These are phyloP conservation scores for Salpingus planirostris DNA, from an alignment of 2,888 invertebrate species.

Conservation along the genomic window DNA sequence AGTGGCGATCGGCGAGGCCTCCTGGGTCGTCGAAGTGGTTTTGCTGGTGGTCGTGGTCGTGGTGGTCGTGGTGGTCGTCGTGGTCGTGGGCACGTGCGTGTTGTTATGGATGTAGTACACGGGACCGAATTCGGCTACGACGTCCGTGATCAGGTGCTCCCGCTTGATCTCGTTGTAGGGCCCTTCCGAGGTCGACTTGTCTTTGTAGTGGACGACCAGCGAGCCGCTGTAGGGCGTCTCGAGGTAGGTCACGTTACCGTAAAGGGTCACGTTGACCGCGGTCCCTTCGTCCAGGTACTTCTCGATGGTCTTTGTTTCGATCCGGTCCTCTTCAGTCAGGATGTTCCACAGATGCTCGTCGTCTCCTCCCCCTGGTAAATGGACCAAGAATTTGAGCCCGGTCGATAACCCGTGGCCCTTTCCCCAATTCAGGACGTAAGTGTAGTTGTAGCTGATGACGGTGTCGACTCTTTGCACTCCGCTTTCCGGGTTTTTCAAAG, in stretches of 20 bases:
- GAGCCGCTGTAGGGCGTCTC: constrained; percentile 69
- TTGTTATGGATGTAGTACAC: constrained; percentile 69
- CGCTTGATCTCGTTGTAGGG: constrained; percentile 54
- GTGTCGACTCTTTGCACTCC: constrained; percentile 57
- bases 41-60: constrained; percentile 43
- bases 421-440: constrained; percentile 70
- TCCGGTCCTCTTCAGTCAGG: constrained; percentile 45
- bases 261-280: constrained; percentile 74
- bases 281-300: constrained; percentile 61
- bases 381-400: constrained; percentile 58
- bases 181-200: constrained; percentile 50
- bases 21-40: constrained; percentile 48
- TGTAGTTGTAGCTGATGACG: constrained; percentile 63
- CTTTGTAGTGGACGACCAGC: constrained; percentile 60
- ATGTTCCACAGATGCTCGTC: constrained; percentile 61
- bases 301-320: constrained; percentile 51
- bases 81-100: constrained; percentile 69
- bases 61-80: constrained; percentile 50
- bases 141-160: constrained; percentile 59
- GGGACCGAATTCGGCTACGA: constrained; percentile 64
- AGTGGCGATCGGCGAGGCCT: constrained; percentile 39
- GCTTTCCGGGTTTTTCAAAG: constrained; percentile 39
- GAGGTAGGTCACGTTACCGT: constrained; percentile 61
- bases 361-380: constrained; percentile 48
- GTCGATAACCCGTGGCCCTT: constrained; percentile 64